Evolutionary conservation across 2,113 vertebrate species (phyloP), one percentile per base, ranked within the genome.

Genomic region (Lampris incognitus): DNA sequence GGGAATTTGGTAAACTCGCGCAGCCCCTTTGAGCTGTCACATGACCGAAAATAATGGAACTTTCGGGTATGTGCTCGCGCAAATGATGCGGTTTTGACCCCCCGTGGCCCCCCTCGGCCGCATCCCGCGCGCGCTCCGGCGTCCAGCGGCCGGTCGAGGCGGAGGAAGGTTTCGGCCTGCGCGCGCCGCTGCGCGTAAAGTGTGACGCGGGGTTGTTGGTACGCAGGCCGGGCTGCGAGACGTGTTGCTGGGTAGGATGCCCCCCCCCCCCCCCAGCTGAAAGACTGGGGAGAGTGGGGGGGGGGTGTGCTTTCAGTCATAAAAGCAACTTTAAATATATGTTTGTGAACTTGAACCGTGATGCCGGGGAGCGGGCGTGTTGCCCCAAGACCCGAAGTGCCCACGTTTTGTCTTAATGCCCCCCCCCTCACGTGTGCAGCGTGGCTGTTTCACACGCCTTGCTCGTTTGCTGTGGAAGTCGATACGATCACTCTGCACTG

Each of bases 21-120:
- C 95, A 89, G 24, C 24, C 95, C 96, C 92, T 90, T 94, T 89
- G 87, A 94, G 94, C 95, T 96, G 96, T 97, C 95, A 90, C 92
- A 83, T 55, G 91, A 90, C 88, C 88, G 90, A 94, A 96, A 97
- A 96, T 96, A 97, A 98, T 97, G 94, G 95, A 97, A 96, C 91
- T 95, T 97, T 94, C 89, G 95, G 96, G 96, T 97, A 95, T 95
- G 92, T 96, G 97, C 24, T 24, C 24, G 24, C 96, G 94, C 95
- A 95, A 97, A 98, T 97, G 95, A 96, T 97, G 97, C 92, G 44
- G 78, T 87, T 88, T 98, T 96, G 24, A 24, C 98, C 96, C 97
- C 94, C 87, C 0, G 92, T 84, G 93, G 94, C 96, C 96, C 95
- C 95, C 83, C 78, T 64, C 2, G 89, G 92, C 93, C 93, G 95